These are phyloP conservation scores for Halictus rubicundus DNA, from an alignment of 1,140 invertebrate species.

Conservation along the genomic window DNA sequence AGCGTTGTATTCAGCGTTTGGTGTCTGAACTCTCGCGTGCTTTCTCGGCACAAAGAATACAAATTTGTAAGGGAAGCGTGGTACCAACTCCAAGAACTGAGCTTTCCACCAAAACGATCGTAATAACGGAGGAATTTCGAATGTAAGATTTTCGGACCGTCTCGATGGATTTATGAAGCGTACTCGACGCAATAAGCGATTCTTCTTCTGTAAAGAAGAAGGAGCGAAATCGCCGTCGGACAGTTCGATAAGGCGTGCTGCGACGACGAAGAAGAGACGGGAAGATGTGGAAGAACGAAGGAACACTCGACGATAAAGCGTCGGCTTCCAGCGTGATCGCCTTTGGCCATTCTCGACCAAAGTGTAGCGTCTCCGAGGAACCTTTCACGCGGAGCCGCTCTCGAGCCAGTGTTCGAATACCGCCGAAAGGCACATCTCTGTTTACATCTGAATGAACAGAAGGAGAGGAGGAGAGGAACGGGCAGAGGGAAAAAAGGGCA, in stretches of 20 bases:
- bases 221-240: not conserved
- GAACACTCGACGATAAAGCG: not conserved
- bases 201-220: too few relatives aligned
- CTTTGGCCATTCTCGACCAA: not conserved
- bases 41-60: too few relatives aligned
- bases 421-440: not conserved
- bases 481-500: not conserved
- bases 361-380: not conserved
- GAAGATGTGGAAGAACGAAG: not conserved
- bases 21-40: too few relatives aligned
- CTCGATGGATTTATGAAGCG: not conserved
- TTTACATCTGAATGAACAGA: slow-evolving; percentile 1
- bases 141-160: too few relatives aligned
- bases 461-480: not conserved
- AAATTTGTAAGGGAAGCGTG: too few relatives aligned
- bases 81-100: too few relatives aligned
- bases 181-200: too few relatives aligned
- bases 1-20: too few relatives aligned
- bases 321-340: not conserved
- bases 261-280: too few relatives aligned
- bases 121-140: too few relatives aligned
- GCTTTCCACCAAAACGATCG: too few relatives aligned
- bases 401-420: not conserved
- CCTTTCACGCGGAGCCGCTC: not conserved
- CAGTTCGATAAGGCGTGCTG: too few relatives aligned